These are phyloP conservation scores for Noctua pronuba DNA, from an alignment of 2,888 invertebrate genomes.

Conservation along the genomic window DNA sequence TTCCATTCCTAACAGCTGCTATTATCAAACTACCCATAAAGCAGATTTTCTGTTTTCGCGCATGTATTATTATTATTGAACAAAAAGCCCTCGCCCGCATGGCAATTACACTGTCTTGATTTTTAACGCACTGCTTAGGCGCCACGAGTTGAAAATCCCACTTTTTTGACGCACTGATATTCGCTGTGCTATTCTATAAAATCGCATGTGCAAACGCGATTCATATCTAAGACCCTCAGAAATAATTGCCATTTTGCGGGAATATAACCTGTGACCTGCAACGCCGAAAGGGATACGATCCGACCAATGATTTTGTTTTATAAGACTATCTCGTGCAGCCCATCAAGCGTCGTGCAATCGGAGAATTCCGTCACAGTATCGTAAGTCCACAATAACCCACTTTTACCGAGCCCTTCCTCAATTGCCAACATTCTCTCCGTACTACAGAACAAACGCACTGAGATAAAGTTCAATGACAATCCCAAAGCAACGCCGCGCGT, in stretches of 20 bases:
- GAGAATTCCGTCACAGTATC: slow-evolving; percentile 10
- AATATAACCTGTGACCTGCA: too few species aligned
- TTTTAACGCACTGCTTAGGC: not conserved
- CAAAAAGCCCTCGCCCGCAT: not conserved
- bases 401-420: slow-evolving; percentile 32
- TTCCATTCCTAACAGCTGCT: not conserved
- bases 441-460: not conserved
- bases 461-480: slow-evolving; percentile 48
- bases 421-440: not conserved
- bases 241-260: not conserved
- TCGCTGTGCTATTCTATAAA: not conserved
- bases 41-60: not conserved
- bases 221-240: not conserved
- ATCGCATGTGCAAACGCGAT: not conserved
- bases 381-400: slow-evolving; percentile 12
- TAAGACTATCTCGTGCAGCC: not conserved
- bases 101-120: not conserved
- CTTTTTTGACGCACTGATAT: not conserved
- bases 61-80: not conserved
- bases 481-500: not conserved
- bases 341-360: not conserved
- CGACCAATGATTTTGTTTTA: not conserved
- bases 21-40: not conserved
- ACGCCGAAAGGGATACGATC: not conserved
- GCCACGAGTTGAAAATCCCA: not conserved